These are phyloP conservation scores for Chrysina gloriosa DNA, from an alignment of 2,888 invertebrate genomes.

Conservation along the genomic window DNA sequence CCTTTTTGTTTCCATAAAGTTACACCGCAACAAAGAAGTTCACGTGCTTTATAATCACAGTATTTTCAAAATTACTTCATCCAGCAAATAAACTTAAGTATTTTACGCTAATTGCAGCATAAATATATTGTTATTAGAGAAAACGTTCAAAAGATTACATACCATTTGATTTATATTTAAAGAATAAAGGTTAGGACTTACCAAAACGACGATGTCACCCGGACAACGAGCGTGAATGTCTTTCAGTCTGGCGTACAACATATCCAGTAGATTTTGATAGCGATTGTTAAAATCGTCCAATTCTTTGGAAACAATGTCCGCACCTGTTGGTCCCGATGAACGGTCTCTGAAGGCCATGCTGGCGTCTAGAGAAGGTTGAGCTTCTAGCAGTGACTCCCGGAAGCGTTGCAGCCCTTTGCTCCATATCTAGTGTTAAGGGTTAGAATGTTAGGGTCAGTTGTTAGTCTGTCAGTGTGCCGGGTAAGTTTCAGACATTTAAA, in stretches of 20 bases:
- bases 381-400: constrained; percentile 84
- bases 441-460: constrained; percentile 69
- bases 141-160: neutral
- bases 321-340: constrained; percentile 66
- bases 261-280: constrained; percentile 78
- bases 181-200: constrained; percentile 65
- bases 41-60: too few species aligned
- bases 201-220: constrained; percentile 81
- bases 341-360: constrained; percentile 60
- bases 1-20: too few species aligned
- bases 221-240: constrained; percentile 77
- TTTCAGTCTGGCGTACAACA: constrained; percentile 76
- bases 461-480: constrained; percentile 63
- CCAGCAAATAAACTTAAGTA: too few species aligned
- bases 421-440: constrained; percentile 78
- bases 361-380: constrained; percentile 83
- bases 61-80: too few species aligned
- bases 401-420: constrained; percentile 87
- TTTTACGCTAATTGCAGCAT: too few species aligned
- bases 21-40: too few species aligned
- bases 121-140: too few species aligned
- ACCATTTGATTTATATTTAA: too few species aligned
- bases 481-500: constrained; percentile 45
- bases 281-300: constrained; percentile 84
- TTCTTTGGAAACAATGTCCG: constrained; percentile 81